Evolutionary conservation across 2,113 vertebrate genomes (phyloP), one percentile per base, ranked within the genome.

Genomic region (Xenotilapia leptura): DNA sequence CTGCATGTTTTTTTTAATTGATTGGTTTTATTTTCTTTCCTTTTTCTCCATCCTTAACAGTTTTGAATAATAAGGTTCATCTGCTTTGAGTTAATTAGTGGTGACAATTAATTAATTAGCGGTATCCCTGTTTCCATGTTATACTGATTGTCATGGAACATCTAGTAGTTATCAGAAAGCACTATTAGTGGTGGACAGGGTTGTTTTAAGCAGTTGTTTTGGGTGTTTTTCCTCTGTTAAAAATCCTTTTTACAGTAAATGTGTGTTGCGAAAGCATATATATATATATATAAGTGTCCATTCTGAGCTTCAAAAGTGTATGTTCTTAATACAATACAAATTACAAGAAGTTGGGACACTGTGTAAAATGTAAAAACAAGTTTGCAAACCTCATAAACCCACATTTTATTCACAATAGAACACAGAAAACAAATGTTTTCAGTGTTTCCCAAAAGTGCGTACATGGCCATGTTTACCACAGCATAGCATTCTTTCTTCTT

Each of bases 51-150:
- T 56, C 21, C 3, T 19, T 38, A 12, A 3, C 55, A 17, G 9
- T 80, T 54, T 19, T 56, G 33, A 26, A 56, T 38, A 26, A 55
- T 0, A 17, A 80, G 51, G 0, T 38, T 55, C 51, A 23, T 80
- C 14, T 55, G 19, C 23, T 54, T 53, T 15, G 1, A 56, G 19
- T 4, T 68, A 38, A 68, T 68, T 68, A 38, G 33, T 0, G 14
- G 21, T 56, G 56, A 60, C 56, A 0, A 60, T 60, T 33, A 60
- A 60, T 38, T 65, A 38, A 65, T 38, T 65, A 38, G 60, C 17
- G 0, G 14, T 42, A 19, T 4, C 21, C 23, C 62, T 7, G 36
- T 45, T 56, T 28, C 53, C 21, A 28, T 9, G 33, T 80, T 17
- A 28, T 0, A 26, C 36, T 26, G 5, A 12, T 23, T 56, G 10